A percentile compares a stretch with the other conserved stretches of the same genome.
These are phyloP conservation scores for Xenotilapia leptura DNA, from an alignment of 2,113 vertebrate genomes.

Conservation along the genomic window DNA sequence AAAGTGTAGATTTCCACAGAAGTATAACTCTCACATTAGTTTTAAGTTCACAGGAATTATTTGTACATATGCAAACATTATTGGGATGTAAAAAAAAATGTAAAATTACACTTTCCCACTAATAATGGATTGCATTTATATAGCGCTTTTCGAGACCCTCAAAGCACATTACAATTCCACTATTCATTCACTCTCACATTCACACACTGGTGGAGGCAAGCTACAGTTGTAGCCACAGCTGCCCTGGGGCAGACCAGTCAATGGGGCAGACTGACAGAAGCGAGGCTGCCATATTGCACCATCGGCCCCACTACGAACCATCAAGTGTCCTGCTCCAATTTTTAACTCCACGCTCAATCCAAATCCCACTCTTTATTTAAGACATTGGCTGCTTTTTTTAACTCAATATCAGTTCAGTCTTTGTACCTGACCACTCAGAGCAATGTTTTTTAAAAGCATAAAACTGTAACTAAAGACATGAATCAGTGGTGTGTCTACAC, in stretches of 20 bases:
- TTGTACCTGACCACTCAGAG: not conserved
- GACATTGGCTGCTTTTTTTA: not conserved
- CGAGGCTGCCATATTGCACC: not conserved
- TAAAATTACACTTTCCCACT: not conserved
- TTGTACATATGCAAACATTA: not conserved
- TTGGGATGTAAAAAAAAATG: not conserved
- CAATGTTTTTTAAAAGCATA: not conserved
- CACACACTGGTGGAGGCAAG: not conserved
- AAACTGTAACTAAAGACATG: not conserved
- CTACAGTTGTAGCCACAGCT: not conserved
- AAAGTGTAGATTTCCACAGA: not conserved
- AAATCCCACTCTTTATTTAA: not conserved
- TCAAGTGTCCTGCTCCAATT: not conserved
- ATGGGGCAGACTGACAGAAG: not conserved
- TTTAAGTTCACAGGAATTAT: not conserved
- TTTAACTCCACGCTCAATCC: not conserved
- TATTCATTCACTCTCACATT: not conserved
- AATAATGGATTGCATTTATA: not conserved
- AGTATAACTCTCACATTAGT: not conserved
- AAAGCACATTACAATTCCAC: not conserved
- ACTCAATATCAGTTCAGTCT: not conserved
- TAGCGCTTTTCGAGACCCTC: rapidly evolving
- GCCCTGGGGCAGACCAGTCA: not conserved
- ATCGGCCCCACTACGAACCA: not conserved
- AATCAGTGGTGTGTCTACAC: not conserved